Conservation (phyloP, 2,797 vertebrate genomes). For the Fratercula arctica region DNA sequence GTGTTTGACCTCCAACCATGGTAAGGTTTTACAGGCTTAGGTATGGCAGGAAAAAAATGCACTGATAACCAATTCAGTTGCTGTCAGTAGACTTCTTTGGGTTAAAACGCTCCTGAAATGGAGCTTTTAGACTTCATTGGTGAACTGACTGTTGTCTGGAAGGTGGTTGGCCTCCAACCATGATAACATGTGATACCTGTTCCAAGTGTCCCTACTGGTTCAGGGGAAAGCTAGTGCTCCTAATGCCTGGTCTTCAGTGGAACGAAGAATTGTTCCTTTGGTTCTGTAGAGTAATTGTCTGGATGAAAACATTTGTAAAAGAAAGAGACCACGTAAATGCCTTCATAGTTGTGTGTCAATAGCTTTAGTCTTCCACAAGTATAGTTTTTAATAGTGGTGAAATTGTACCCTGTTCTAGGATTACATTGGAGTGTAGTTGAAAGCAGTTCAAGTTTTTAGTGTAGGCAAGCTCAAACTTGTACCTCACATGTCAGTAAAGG, state of each 20-base stretch:
- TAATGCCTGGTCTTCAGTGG: not conserved
- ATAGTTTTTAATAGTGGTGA: not conserved
- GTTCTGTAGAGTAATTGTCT: not conserved
- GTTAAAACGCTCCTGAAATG: not conserved
- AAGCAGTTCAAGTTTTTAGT: not conserved
- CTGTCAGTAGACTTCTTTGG: not conserved
- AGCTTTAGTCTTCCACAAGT: not conserved
- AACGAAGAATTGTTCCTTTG: not conserved
- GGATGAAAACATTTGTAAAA: not conserved
- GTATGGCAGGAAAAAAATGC: not conserved
- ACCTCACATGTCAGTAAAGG: not conserved
- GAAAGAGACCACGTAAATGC: not conserved
- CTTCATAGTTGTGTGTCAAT: not conserved
- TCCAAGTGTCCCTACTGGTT: not conserved
- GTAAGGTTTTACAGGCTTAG: not conserved
- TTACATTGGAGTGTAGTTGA: not conserved
- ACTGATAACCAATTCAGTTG: not conserved
- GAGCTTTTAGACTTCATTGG: not conserved
- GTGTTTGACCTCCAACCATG: not conserved
- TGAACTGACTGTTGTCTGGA: not conserved
- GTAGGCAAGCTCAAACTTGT: not conserved
- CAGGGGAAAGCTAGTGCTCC: not conserved
- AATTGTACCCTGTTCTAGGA: not conserved
- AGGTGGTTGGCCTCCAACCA: not conserved
- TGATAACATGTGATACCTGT: accelerated